Conservation (phyloP, 2,113 vertebrate species). For the Nothocercus julius region DNA sequence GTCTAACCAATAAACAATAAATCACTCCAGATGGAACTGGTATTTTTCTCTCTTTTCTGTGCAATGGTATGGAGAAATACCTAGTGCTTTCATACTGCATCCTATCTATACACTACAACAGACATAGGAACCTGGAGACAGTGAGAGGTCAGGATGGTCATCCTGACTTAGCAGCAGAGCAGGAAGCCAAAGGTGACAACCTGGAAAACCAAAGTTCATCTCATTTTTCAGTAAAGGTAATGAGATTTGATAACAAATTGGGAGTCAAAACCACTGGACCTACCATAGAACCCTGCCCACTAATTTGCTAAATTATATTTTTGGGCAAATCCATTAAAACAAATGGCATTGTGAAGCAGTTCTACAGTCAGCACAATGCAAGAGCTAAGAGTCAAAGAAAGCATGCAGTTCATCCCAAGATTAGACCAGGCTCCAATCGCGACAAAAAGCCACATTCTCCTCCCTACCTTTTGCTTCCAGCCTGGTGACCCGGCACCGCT, state of each 20-base stretch:
- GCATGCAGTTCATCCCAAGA: neutral
- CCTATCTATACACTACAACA: neutral
- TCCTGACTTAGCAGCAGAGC: neutral
- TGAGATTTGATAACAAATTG: neutral
- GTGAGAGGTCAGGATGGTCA: neutral
- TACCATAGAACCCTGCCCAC: neutral
- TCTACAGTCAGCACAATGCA: neutral
- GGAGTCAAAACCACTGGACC: neutral
- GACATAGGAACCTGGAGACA: neutral
- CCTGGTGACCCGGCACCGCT: neutral
- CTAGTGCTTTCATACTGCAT: neutral
- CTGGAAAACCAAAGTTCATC: neutral
- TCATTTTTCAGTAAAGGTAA: neutral
- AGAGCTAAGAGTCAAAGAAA: neutral
- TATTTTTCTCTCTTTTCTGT: neutral
- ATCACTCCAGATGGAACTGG: rapidly evolving
- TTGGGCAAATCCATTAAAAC: neutral
- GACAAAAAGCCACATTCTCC: neutral
- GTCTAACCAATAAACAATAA: neutral
- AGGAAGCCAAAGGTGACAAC: neutral
- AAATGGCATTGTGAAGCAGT: neutral
- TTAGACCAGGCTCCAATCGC: rapidly evolving
- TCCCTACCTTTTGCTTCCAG: neutral
- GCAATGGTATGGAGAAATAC: neutral
- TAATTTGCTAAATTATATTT: neutral